Conservation (phyloP, 2,113 vertebrate genomes). For the Corythoichthys haematopterus region DNA sequence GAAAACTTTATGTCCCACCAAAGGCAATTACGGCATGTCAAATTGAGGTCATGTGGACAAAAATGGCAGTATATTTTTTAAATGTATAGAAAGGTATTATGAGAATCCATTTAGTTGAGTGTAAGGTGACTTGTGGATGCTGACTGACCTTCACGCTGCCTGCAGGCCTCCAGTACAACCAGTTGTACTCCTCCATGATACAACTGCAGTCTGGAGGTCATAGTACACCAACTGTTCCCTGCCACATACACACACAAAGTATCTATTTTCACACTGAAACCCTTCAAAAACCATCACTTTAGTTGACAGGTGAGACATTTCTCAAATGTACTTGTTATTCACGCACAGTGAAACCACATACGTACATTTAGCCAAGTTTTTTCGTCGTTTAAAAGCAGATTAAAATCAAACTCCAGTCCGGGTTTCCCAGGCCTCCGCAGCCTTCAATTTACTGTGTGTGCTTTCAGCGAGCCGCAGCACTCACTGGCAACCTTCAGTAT, state of each 20-base stretch:
- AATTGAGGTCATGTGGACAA: neutral
- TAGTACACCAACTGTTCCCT: constrained; percentile 62
- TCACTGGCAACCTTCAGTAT: constrained; percentile 70
- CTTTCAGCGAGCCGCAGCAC: constrained; percentile 69
- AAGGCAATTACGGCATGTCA: neutral
- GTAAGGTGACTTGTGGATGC: neutral
- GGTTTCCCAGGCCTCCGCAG: constrained; percentile 57
- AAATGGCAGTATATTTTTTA: neutral
- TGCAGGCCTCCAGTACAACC: constrained; percentile 30
- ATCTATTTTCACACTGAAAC: constrained; percentile 14
- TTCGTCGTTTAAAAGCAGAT: constrained; percentile 36
- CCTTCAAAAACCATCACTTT: too few species aligned
- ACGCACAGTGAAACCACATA: rapidly evolving
- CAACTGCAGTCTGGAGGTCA: constrained; percentile 62
- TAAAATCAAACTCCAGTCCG: constrained; percentile 59
- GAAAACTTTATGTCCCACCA: neutral
- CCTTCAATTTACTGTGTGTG: constrained; percentile 79
- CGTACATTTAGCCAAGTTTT: neutral
- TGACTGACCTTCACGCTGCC: constrained; percentile 12
- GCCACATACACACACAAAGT: constrained; percentile 18
- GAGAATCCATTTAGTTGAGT: neutral
- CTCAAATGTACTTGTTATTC: neutral
- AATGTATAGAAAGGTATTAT: neutral
- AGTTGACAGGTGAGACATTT: rapidly evolving
- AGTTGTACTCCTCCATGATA: constrained; percentile 20